Base-by-base conservation (phyloP, 2,888 invertebrate genomes). In the Eudemis profundana region DNA sequence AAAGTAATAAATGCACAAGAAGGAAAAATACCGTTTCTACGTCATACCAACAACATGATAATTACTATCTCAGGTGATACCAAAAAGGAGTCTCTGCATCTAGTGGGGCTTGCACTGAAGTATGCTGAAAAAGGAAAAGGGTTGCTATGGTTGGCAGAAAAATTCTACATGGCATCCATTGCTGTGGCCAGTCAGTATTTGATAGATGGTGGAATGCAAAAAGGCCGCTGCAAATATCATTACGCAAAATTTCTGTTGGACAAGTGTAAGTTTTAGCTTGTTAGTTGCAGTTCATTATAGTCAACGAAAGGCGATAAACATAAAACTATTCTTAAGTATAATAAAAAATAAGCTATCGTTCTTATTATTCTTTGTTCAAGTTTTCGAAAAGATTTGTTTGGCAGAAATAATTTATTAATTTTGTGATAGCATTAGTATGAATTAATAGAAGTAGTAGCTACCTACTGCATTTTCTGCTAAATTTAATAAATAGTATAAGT, bases 71-170 rank as follows among this genome's bases (percentile, higher is more conserved):
- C 78, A 92, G 92, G 79, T 10, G 73, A 90, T 7, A 78, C 79
- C 15, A 87, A 86, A 63, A 80, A 83, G n/a, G 92, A 93, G 78
- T 81, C 89, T 63, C 72, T 88, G 1, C 79, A 83, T 46, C 77
- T 94, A 1, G 74, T 94, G 0, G 72, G 76, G 0, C 75, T 93
- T 0, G 93, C 91, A 0, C 65, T 87, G 38, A 61, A 77, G 68
- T 94, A 90, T 70, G 81, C 89, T 19, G 85, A 89, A 46, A 74
- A 76, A 63, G 90, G 88, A 21, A 89, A 90, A 73, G 92, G 92
- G 0, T 93, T 93, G 77, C 79, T 93, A 69, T 94, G 94, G 94
- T 76, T 94, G 10, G 93, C 93, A 0, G 93, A 94, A 70, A 93
- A 94, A 74, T 82, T 94, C 53, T 88, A 90, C 65, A 74, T 92